Percentiles rank a stretch among this genome's conserved stretches.
Conservation (phyloP, 2,797 vertebrate genomes). For the Cygnus olor region DNA sequence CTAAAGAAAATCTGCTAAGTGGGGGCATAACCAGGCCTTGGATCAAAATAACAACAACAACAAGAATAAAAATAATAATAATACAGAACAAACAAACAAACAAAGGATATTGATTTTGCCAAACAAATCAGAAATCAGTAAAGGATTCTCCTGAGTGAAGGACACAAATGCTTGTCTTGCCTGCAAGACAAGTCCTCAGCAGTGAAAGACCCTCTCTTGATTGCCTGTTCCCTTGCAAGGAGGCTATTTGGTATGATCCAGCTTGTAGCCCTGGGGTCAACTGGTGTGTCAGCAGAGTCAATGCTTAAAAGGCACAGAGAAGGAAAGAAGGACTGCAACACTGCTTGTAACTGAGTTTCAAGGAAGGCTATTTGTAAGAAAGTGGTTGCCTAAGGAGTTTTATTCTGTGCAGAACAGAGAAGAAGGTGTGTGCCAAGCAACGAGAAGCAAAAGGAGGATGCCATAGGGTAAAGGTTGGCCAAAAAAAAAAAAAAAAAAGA, state of each 20-base stretch:
- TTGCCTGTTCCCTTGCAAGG: accelerated
- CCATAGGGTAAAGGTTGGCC: background rate
- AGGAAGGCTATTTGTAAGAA: background rate
- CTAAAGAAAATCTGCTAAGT: background rate
- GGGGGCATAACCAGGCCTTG: background rate
- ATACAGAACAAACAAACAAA: no score
- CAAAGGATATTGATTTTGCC: background rate
- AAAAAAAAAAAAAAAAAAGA: background rate
- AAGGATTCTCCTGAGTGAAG: background rate
- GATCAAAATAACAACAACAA: background rate
- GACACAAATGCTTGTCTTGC: background rate
- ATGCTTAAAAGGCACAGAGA: background rate
- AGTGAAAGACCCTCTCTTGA: background rate
- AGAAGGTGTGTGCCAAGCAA: background rate
- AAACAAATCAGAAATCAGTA: background rate
- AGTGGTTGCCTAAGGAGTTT: background rate
- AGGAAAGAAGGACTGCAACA: background rate
- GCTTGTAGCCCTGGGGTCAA: background rate
- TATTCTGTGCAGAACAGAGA: background rate
- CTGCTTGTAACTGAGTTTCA: background rate
- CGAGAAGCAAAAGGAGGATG: background rate
- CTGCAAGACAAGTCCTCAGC: background rate
- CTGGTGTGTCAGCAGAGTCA: background rate
- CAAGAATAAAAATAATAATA: background rate
- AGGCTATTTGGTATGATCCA: background rate